Evolutionary conservation across 2,113 vertebrate species (phyloP).

Genomic region (Microtus richardsoni): DNA sequence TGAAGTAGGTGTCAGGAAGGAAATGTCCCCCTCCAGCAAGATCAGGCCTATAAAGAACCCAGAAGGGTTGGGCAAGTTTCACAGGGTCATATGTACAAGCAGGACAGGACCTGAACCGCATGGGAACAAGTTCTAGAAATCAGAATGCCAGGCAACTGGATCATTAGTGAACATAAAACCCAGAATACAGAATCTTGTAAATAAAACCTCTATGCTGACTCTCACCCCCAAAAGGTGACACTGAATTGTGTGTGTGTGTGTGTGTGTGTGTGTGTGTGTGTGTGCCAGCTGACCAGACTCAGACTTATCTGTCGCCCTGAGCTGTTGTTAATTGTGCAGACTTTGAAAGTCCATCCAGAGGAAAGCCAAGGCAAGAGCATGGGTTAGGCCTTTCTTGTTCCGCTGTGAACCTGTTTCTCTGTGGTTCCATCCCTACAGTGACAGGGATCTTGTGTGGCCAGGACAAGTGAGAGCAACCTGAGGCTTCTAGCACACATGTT

Average conservation of each 20-base stretch:
- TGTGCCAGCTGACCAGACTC: too few species aligned
- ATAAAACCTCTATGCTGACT: background rate
- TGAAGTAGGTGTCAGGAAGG: background rate
- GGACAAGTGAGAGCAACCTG: background rate
- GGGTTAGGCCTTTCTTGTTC: background rate
- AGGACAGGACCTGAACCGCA: rapidly evolving
- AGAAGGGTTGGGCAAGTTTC: rapidly evolving
- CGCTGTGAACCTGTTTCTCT: rapidly evolving
- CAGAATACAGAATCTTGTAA: background rate
- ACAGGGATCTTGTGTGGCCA: background rate
- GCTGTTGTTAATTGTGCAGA: too few species aligned
- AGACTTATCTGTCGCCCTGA: rapidly evolving
- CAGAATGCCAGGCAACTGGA: background rate
- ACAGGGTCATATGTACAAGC: rapidly evolving
- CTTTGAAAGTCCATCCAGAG: background rate
- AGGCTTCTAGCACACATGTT: background rate
- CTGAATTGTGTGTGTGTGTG: rapidly evolving
- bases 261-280: background rate
- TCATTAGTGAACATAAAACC: background rate
- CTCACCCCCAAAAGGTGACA: background rate
- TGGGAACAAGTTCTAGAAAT: background rate
- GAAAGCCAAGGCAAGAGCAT: background rate
- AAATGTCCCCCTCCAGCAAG: background rate
- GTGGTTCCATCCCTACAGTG: too few species aligned
- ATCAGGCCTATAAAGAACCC: background rate